Evolutionary conservation across 2,888 invertebrate genomes (phyloP).

Genomic region (Amiota minor): DNA sequence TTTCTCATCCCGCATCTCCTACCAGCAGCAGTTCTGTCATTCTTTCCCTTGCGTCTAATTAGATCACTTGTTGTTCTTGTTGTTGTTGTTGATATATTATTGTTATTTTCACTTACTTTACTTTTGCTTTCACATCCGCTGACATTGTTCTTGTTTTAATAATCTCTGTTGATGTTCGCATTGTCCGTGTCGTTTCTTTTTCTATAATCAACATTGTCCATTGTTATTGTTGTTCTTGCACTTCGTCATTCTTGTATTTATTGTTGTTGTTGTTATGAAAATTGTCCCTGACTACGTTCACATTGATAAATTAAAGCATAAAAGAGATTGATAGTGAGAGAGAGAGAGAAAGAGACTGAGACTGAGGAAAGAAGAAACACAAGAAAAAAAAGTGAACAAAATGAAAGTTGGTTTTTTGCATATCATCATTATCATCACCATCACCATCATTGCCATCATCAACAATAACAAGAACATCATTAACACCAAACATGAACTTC

Average conservation of each 20-base stretch:
- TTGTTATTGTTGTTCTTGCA: constrained; percentile 41
- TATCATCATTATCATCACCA: background rate
- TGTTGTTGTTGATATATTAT: constrained; percentile 30
- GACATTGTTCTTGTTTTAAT: constrained; percentile 30
- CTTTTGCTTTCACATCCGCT: constrained; percentile 9
- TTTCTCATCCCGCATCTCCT: no score
- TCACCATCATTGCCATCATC: background rate
- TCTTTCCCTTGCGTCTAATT: constrained; percentile 53
- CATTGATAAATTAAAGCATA: constrained; percentile 19
- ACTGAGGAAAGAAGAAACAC: background rate
- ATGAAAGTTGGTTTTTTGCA: background rate
- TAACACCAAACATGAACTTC: background rate
- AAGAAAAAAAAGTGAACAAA: background rate
- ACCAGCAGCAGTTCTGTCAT: background rate
- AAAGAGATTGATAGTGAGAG: background rate
- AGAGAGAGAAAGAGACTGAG: background rate
- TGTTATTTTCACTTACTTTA: background rate
- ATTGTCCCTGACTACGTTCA: constrained; percentile 61
- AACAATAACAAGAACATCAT: background rate
- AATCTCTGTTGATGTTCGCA: constrained; percentile 52
- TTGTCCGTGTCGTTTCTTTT: constrained; percentile 18
- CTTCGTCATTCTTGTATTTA: constrained; percentile 36
- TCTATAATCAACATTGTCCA: constrained; percentile 11
- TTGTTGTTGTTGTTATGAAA: constrained; percentile 45
- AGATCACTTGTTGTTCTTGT: constrained; percentile 57